Evolutionary conservation across 2,888 invertebrate species (phyloP).

Genomic region (Andrena camellia): DNA sequence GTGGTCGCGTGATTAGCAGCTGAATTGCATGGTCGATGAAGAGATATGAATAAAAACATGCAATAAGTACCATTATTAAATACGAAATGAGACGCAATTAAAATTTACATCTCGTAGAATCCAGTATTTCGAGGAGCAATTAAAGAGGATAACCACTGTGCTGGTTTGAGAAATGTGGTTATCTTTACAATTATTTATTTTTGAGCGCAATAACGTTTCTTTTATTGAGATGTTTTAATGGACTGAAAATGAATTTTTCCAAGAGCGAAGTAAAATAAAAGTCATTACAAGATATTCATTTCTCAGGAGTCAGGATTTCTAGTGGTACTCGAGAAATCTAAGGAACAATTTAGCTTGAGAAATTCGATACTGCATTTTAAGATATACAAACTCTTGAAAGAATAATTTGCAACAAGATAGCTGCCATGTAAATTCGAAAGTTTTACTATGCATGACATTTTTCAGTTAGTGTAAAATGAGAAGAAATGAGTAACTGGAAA

Average conservation of each 20-base stretch:
- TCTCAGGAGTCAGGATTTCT: not conserved
- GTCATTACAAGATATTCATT: not conserved
- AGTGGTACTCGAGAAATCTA: no score
- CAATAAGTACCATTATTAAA: constrained; percentile 5
- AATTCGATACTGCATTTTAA: no score
- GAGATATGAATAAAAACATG: not conserved
- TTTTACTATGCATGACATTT: no score
- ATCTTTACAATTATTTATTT: not conserved
- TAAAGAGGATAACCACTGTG: no score
- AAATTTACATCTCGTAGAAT: not conserved
- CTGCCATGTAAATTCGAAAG: no score
- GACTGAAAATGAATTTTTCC: not conserved
- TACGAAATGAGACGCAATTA: constrained; percentile 29
- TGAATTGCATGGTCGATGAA: not conserved
- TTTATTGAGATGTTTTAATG: not conserved
- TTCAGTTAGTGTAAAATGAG: no score
- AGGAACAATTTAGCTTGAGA: no score
- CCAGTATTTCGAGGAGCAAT: no score
- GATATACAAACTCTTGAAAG: no score
- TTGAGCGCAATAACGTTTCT: not conserved
- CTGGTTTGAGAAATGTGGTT: not conserved
- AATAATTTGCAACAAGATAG: no score
- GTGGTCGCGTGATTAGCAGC: not conserved
- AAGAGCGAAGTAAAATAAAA: not conserved
- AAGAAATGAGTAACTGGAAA: no score